These are phyloP conservation scores for Semaprochilodus insignis DNA, from an alignment of 2,797 vertebrate species.

Conservation along the genomic window DNA sequence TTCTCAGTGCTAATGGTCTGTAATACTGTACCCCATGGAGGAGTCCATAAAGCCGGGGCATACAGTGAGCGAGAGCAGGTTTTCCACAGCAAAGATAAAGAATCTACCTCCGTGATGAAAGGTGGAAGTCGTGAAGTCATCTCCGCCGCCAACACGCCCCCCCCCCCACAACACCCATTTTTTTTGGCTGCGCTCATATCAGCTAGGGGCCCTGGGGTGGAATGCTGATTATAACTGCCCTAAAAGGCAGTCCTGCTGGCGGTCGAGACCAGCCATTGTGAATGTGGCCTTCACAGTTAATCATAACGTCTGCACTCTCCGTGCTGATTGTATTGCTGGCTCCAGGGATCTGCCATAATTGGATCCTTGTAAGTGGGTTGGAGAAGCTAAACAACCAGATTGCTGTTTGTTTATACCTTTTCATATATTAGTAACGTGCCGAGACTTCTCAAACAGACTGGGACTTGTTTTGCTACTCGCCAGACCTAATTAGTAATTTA, in stretches of 20 bases:
- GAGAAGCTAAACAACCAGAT: constrained; percentile 89
- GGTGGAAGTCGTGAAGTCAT: constrained; percentile 24
- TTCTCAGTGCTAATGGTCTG: constrained; percentile 72
- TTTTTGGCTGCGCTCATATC: constrained; percentile 53
- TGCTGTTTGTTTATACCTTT: constrained; percentile 91
- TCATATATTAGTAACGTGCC: constrained; percentile 87
- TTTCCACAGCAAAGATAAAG: constrained; percentile 47
- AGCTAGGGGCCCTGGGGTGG: constrained; percentile 58
- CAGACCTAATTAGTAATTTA: constrained; percentile 86
- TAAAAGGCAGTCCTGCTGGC: constrained; percentile 71
- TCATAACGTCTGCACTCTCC: constrained; percentile 82
- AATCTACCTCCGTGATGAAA: constrained; percentile 54
- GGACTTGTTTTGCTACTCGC: constrained; percentile 80
- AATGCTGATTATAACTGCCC: constrained; percentile 70
- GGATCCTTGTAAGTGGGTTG: constrained; percentile 89
- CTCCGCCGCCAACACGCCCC: too few species aligned
- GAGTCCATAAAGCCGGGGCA: constrained; percentile 67
- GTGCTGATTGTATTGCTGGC: constrained; percentile 84
- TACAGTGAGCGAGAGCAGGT: constrained; percentile 71
- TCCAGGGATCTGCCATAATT: constrained; percentile 89
- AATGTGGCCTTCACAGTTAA: constrained; percentile 83
- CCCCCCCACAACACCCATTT: too few species aligned
- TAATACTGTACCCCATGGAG: constrained; percentile 67
- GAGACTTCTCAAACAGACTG: constrained; percentile 85
- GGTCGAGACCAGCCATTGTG: constrained; percentile 74